phyloP scores from a whole-genome alignment of 2,888 invertebrate genomes.

The Pseudanteris insignis region DNA sequence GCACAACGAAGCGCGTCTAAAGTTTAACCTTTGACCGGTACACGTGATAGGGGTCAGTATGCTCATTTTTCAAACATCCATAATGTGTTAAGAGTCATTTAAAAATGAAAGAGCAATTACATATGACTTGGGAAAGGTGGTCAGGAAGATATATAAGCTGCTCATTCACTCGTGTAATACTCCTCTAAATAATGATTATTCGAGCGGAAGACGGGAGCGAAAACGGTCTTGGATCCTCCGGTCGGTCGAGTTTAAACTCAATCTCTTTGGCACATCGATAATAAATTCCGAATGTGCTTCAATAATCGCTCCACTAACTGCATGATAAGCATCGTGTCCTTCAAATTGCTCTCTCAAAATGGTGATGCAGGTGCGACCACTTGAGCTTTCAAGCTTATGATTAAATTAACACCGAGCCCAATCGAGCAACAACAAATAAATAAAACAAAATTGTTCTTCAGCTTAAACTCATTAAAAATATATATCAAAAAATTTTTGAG shows the following conservation, averaged over 20 bases:
- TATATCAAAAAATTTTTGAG: too few species aligned
- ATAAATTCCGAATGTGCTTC: conserved; percentile 46
- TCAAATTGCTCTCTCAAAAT: conserved; percentile 24
- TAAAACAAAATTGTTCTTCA: too few species aligned
- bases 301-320: conserved; percentile 27
- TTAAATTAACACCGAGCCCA: conserved; percentile 10
- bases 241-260: conserved; percentile 40
- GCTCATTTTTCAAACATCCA: conserved; percentile 15
- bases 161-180: conserved; percentile 42
- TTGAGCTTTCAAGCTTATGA: conserved; percentile 26
- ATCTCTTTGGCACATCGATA: conserved; percentile 48
- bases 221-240: conserved; percentile 34
- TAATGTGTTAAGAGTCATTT: conserved; percentile 26
- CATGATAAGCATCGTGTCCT: conserved; percentile 28
- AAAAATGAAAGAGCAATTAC: conserved; percentile 38
- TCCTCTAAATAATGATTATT: conserved; percentile 47
- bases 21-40: conserved; percentile 4
- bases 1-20: too few species aligned
- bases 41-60: conserved; percentile 3
- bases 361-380: conserved; percentile 18
- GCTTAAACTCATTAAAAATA: too few species aligned
- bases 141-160: conserved; percentile 37
- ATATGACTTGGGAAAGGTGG: conserved; percentile 27
- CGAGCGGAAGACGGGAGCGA: conserved; percentile 42
- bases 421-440: conserved; percentile 11